Base-by-base conservation (phyloP, 2,113 vertebrate genomes). In the Burhinus bistriatus region DNA sequence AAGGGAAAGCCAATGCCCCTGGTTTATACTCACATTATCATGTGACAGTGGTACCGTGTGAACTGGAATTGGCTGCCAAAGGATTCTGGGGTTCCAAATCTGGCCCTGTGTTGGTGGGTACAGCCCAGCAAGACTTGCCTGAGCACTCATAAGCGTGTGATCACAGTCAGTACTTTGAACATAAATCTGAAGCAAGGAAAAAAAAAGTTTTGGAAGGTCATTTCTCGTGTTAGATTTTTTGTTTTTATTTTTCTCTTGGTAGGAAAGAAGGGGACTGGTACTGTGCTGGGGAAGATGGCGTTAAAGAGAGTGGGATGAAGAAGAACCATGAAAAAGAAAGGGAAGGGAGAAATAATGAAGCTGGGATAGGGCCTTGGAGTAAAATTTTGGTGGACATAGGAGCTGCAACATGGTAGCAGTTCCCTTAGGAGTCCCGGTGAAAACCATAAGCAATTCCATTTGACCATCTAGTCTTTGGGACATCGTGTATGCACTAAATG, bases 41-140 rank as follows among this genome's bases (percentile, higher is more conserved):
- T 98, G 92, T 75, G 95, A 85, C 71, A 97, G 94, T 92, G 98
- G 98, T 87, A 98, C 82, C 1, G 98, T 98, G 94, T 99, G 98
- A 85, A 99, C 98, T 58, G 98, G 98, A 96, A 99, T 94, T 38
- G 98, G 99, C 87, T 98, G 97, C 98, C 98, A 99, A 49, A 94
- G 95, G 87, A 99, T 98, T 91, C 96, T 97, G 66, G 96, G 61
- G 34, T 97, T 97, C 98, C 97, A 98, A 40, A 96, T 64, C 38
- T 98, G 97, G 8, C 73, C 95, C 84, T 93, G 90, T 87, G 93
- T 95, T 0, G 86, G 98, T 66, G 97, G 98, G 75, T 98, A 99
- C 87, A 99, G 95, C 68, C 98, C 98, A 1, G 98, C 98, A 32
- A 99, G 98, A 95, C 97, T 98, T 75, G 98, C 97, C 76, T 99